These are phyloP conservation scores for Formicarius rufipectus DNA, from an alignment of 2,113 vertebrate genomes.

Conservation along the genomic window DNA sequence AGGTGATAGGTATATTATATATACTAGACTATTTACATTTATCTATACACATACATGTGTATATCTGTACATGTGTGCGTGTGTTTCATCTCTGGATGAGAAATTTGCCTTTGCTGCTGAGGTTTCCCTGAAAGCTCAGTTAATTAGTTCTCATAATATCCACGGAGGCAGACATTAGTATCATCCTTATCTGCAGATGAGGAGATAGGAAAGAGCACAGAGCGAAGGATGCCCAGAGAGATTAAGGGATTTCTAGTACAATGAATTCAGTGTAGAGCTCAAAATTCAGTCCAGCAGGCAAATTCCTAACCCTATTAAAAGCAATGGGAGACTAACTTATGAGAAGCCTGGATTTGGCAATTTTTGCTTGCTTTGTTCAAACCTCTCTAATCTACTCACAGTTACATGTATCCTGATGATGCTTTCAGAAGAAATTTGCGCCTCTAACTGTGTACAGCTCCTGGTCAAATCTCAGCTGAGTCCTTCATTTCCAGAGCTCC, in stretches of 20 bases:
- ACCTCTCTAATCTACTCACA: background rate
- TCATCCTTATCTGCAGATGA: background rate
- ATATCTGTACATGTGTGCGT: fast-evolving
- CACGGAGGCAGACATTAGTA: background rate
- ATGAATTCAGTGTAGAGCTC: background rate
- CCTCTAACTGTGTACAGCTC: background rate
- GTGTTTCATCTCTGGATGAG: background rate
- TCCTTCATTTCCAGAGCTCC: background rate
- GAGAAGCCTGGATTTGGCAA: background rate
- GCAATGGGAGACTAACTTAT: background rate
- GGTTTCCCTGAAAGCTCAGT: constrained; percentile 18
- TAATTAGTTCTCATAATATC: constrained; percentile 37
- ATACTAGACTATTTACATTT: background rate
- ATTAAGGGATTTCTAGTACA: constrained; percentile 48
- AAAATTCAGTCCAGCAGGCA: constrained; percentile 3
- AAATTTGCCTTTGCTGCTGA: constrained; percentile 3
- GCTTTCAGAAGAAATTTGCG: background rate
- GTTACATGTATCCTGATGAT: background rate
- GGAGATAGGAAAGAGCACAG: background rate
- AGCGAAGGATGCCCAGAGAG: constrained; percentile 8
- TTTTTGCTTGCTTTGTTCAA: constrained; percentile 36
- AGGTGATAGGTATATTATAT: background rate
- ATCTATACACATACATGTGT: background rate
- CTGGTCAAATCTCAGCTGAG: background rate
- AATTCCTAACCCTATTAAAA: constrained; percentile 42